A percentile compares a stretch with the other conserved stretches of the same genome.
These are phyloP conservation scores for Campylorhamphus procurvoides DNA, from an alignment of 2,113 vertebrate species.

Conservation along the genomic window DNA sequence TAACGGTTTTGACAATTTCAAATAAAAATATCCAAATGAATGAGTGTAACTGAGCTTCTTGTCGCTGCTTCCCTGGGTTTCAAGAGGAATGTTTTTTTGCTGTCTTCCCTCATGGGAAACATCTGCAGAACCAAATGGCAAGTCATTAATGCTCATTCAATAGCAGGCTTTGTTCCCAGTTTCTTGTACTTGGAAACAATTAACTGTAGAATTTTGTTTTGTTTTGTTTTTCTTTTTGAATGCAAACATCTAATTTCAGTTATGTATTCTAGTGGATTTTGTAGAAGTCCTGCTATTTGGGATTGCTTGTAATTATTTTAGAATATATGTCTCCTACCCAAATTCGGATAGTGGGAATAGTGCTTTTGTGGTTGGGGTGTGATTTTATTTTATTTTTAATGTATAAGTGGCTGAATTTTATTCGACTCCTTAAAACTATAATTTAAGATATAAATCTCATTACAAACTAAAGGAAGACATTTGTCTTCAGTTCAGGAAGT, in stretches of 20 bases:
- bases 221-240: conserved; percentile 15
- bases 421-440: background rate
- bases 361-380: background rate
- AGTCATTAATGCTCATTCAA: conserved; percentile 34
- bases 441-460: background rate
- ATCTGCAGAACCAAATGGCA: conserved; percentile 48
- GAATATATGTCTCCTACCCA: background rate
- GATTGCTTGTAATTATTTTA: background rate
- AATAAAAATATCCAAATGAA: background rate
- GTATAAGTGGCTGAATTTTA: background rate
- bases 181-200: conserved; percentile 36
- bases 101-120: conserved; percentile 44
- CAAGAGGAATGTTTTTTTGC: conserved; percentile 19
- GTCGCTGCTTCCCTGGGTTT: background rate
- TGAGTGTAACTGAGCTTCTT: background rate
- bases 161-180: conserved; percentile 33
- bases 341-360: background rate
- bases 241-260: conserved; percentile 19
- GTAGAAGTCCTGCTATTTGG: background rate
- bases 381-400: background rate
- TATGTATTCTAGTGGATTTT: background rate
- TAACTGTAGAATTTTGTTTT: conserved; percentile 28
- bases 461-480: background rate
- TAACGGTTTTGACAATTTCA: background rate
- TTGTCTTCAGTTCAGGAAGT: background rate